These are phyloP conservation scores for Thalassoma bifasciatum DNA, from an alignment of 2,113 vertebrate species.

Conservation along the genomic window DNA sequence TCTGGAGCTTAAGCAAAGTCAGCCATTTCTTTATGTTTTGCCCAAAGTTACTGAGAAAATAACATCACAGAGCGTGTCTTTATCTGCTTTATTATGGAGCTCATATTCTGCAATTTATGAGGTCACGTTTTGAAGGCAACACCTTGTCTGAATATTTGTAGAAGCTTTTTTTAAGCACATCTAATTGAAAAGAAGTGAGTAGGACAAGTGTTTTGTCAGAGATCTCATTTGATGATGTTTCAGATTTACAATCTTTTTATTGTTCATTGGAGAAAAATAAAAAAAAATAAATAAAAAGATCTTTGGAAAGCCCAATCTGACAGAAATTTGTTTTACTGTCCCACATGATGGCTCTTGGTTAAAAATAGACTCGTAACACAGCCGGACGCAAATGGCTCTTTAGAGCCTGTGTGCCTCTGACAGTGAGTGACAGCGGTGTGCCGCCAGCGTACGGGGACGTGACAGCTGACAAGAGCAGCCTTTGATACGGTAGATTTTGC, in stretches of 20 bases:
- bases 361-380: slow-evolving; percentile 74
- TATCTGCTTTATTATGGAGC: not conserved
- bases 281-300: slow-evolving; percentile 9
- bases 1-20: not conserved
- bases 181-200: too few species aligned
- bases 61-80: not conserved
- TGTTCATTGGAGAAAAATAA: too few species aligned
- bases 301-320: too few species aligned
- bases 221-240: not conserved
- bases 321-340: slow-evolving; percentile 40
- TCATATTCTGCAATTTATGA: too few species aligned
- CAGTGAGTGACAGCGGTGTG: slow-evolving; percentile 68
- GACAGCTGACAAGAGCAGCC: slow-evolving; percentile 58
- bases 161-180: too few species aligned
- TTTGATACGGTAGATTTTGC: slow-evolving; percentile 44
- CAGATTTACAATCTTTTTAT: not conserved
- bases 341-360: slow-evolving; percentile 66
- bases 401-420: slow-evolving; percentile 61
- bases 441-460: slow-evolving; percentile 21
- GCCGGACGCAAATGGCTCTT: slow-evolving; percentile 62
- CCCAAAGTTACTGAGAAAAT: not conserved
- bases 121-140: too few species aligned
- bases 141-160: too few species aligned
- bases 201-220: not conserved
- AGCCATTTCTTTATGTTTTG: not conserved